These are phyloP conservation scores for Periplaneta americana DNA, from an alignment of 1,140 invertebrate genomes.

Conservation along the genomic window DNA sequence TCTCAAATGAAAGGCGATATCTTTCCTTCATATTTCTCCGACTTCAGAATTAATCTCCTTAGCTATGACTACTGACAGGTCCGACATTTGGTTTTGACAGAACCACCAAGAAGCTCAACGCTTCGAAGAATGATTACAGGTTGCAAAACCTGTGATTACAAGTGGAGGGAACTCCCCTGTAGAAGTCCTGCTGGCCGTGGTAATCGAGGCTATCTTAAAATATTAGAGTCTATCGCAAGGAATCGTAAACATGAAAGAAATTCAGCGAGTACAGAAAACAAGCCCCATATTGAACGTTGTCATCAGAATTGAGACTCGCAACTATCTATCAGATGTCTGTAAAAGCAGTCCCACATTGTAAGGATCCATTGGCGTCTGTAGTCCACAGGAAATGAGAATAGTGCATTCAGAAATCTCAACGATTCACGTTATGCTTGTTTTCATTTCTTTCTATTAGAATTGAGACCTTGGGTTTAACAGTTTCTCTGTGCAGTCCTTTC, in stretches of 20 bases:
- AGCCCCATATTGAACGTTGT: background rate
- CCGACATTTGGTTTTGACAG: background rate
- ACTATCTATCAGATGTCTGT: no score
- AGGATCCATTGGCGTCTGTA: no score
- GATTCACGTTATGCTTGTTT: no score
- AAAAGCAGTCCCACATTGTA: no score
- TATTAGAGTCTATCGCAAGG: background rate
- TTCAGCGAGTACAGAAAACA: no score
- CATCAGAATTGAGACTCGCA: background rate
- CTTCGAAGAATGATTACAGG: background rate
- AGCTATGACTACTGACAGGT: background rate
- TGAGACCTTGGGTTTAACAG: no score
- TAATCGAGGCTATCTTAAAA: background rate
- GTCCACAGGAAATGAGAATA: no score
- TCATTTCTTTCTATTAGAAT: no score
- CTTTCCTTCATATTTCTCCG: no score
- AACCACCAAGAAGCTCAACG: background rate
- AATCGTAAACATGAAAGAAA: background rate
- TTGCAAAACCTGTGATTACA: background rate
- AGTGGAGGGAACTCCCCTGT: background rate
- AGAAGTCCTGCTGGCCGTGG: background rate
- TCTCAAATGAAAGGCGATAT: no score
- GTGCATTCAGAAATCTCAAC: no score
- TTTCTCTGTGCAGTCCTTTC: no score
- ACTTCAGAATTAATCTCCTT: background rate